phyloP scores from a whole-genome alignment of 2,888 invertebrate genomes.

The Thymelicus sylvestris region DNA sequence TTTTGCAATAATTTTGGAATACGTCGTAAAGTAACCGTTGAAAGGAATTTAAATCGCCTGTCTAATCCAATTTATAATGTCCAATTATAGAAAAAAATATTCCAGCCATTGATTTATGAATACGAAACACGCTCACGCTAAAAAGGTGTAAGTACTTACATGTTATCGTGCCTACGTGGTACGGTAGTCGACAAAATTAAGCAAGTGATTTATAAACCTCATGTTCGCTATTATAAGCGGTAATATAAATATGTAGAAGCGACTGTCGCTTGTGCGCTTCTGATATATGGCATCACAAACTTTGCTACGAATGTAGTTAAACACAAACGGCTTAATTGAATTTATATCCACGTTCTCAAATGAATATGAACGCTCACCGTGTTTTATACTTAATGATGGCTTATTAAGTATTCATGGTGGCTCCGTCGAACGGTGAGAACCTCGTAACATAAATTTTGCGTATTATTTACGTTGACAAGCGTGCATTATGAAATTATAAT shows the following conservation, averaged over 20 bases:
- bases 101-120: slow-evolving; percentile 54
- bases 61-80: slow-evolving; percentile 32
- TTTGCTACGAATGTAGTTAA: slow-evolving; percentile 47
- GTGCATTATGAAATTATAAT: slow-evolving; percentile 84
- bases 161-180: slow-evolving; percentile 44
- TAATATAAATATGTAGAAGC: slow-evolving; percentile 45
- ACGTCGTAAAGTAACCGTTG: slow-evolving; percentile 11
- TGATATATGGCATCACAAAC: slow-evolving; percentile 45
- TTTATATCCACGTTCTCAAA: slow-evolving; percentile 80
- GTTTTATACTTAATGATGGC: slow-evolving; percentile 61
- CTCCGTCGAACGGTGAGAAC: slow-evolving; percentile 78
- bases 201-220: slow-evolving; percentile 45
- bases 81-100: slow-evolving; percentile 32
- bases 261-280: slow-evolving; percentile 45
- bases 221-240: slow-evolving; percentile 45
- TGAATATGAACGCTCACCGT: slow-evolving; percentile 71
- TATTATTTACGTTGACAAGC: slow-evolving; percentile 83
- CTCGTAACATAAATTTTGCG: slow-evolving; percentile 84
- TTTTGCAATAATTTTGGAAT: background rate
- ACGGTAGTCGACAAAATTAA: slow-evolving; percentile 44
- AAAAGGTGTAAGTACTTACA: slow-evolving; percentile 49
- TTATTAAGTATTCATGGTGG: slow-evolving; percentile 76
- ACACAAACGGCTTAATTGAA: slow-evolving; percentile 74
- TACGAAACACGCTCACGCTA: slow-evolving; percentile 69
- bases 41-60: slow-evolving; percentile 24